Percentiles rank a stretch among this genome's conserved stretches.
phyloP scores from a whole-genome alignment of 2,113 vertebrate genomes.

The Cyprinodon tularosa region DNA sequence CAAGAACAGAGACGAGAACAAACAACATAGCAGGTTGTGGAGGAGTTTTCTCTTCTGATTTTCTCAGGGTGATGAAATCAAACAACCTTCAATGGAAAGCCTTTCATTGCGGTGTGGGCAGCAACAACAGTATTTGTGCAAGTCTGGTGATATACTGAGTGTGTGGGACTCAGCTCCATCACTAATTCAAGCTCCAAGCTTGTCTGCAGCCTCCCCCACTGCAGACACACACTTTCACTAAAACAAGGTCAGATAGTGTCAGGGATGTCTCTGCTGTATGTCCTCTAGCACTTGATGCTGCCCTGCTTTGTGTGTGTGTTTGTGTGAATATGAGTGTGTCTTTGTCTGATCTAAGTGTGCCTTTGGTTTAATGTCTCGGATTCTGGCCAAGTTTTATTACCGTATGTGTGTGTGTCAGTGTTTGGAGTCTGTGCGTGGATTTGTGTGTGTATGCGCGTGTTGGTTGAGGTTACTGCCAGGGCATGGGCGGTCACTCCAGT shows the following conservation, averaged over 20 bases:
- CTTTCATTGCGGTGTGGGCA: background rate
- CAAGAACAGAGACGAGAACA: slow-evolving; percentile 45
- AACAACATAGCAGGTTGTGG: slow-evolving; percentile 27
- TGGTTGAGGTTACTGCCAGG: slow-evolving; percentile 53
- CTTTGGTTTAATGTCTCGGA: background rate
- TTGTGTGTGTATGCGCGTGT: slow-evolving; percentile 26
- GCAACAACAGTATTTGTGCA: background rate
- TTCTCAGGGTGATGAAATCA: slow-evolving; percentile 30
- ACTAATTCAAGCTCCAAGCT: slow-evolving; percentile 67
- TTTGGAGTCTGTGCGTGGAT: slow-evolving; percentile 6
- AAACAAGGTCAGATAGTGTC: slow-evolving; percentile 69
- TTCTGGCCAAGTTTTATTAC: slow-evolving; percentile 4
- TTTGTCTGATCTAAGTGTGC: background rate
- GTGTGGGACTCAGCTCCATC: slow-evolving; percentile 43
- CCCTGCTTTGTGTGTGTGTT: slow-evolving; percentile 4
- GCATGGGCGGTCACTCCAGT: slow-evolving; percentile 47
- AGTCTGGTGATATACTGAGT: slow-evolving; percentile 7
- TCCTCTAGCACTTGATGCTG: slow-evolving; percentile 49
- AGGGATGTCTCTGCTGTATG: slow-evolving; percentile 47
- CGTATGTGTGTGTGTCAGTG: slow-evolving; percentile 24
- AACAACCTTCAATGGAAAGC: background rate
- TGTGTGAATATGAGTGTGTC: slow-evolving; percentile 6
- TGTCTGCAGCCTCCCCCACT: slow-evolving; percentile 56
- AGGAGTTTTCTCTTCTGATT: slow-evolving; percentile 36
- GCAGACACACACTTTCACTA: slow-evolving; percentile 35